These are phyloP conservation scores for Rotaria sp. DNA, from an alignment of 2,888 invertebrate genomes.

Conservation along the genomic window DNA sequence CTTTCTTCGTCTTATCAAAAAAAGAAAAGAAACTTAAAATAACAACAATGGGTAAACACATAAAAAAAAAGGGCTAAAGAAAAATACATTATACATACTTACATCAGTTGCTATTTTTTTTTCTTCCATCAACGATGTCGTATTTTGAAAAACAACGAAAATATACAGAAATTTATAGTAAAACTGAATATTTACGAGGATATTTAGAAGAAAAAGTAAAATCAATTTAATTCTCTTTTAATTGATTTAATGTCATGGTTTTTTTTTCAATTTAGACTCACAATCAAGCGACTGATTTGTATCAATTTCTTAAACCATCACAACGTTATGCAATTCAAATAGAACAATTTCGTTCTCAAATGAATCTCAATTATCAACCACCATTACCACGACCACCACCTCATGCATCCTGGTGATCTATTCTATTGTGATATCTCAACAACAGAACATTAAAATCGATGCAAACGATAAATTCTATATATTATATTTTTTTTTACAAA, in stretches of 20 bases:
- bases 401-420: constrained; percentile 23
- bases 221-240: not conserved
- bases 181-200: not conserved
- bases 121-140: not conserved
- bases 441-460: not conserved
- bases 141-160: constrained; percentile 19
- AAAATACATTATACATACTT: not conserved
- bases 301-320: constrained; percentile 14
- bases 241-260: not conserved
- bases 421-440: not conserved
- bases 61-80: not conserved
- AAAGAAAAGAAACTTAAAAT: not conserved
- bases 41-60: not conserved
- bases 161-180: not conserved
- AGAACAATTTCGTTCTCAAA: not conserved
- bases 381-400: constrained; percentile 26
- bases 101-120: not conserved
- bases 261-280: not conserved
- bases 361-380: not conserved
- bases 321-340: constrained; percentile 6
- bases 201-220: not conserved
- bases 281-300: constrained; percentile 23
- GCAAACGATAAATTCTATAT: not conserved
- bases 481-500: not conserved
- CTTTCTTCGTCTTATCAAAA: not conserved